phyloP scores from a whole-genome alignment of 2,797 vertebrate species.

The Apogon hyalosoma region DNA sequence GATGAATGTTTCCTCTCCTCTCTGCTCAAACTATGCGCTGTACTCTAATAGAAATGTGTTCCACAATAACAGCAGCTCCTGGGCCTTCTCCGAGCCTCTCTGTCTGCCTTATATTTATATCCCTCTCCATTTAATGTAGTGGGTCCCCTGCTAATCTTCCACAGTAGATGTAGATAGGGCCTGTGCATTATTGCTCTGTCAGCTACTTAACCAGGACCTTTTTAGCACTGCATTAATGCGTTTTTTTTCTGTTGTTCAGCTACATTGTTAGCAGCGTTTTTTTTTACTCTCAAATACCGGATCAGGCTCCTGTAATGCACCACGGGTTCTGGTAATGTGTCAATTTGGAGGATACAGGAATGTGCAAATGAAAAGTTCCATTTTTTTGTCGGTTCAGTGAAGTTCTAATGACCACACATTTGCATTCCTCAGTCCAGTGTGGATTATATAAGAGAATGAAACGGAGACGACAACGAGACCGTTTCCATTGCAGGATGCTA shows the following conservation, averaged over 20 bases:
- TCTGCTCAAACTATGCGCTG: constrained; percentile 34
- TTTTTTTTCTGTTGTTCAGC: constrained; percentile 2
- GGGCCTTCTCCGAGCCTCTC: not conserved
- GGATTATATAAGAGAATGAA: too few relatives aligned
- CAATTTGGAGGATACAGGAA: too few relatives aligned
- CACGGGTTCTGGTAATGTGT: too few relatives aligned
- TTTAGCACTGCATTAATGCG: constrained; percentile 27
- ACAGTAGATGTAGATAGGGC: constrained; percentile 44
- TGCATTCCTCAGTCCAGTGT: too few relatives aligned
- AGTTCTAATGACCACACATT: too few relatives aligned
- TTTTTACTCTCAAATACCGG: not conserved
- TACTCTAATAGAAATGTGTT: constrained; percentile 40
- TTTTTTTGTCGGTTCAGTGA: too few relatives aligned
- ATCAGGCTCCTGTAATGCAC: not conserved
- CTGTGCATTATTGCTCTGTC: constrained; percentile 47
- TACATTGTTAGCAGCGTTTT: constrained; percentile 22
- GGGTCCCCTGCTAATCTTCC: constrained; percentile 51
- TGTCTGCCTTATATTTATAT: constrained; percentile 44
- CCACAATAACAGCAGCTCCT: constrained; percentile 14
- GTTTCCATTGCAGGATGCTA: too few relatives aligned
- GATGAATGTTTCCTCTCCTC: constrained; percentile 26
- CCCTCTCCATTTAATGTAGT: constrained; percentile 45
- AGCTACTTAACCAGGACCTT: constrained; percentile 44
- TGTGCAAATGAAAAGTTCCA: too few relatives aligned
- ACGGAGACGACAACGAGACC: too few relatives aligned